These are phyloP conservation scores for Hirundo rustica DNA, from an alignment of 2,797 vertebrate genomes.

Conservation along the genomic window DNA sequence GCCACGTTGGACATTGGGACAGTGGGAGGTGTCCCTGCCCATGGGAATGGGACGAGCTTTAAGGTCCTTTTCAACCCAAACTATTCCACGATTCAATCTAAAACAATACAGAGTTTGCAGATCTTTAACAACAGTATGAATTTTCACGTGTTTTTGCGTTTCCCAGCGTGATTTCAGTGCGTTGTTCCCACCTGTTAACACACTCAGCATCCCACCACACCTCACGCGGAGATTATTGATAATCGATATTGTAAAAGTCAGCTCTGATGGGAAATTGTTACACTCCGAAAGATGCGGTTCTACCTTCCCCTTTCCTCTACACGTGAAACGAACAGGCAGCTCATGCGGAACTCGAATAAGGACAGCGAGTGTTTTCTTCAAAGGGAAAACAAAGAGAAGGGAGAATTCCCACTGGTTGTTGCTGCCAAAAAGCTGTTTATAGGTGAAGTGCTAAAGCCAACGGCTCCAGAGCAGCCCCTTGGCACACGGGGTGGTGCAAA, in stretches of 20 bases:
- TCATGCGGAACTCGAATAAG: background rate
- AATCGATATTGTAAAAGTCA: background rate
- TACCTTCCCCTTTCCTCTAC: background rate
- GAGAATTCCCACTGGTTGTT: background rate
- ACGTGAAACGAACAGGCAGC: background rate
- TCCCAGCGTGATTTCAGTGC: background rate
- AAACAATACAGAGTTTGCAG: background rate
- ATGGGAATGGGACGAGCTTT: background rate
- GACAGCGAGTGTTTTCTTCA: background rate
- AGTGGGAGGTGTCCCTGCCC: background rate
- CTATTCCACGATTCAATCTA: background rate
- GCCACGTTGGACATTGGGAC: background rate
- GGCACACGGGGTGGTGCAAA: background rate
- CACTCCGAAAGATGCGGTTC: background rate
- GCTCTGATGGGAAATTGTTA: background rate
- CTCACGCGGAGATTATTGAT: background rate
- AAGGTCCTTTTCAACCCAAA: background rate
- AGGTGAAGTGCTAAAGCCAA: background rate
- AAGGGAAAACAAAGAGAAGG: background rate
- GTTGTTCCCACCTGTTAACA: background rate
- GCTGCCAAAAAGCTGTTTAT: background rate
- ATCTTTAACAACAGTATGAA: background rate
- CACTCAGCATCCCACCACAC: background rate
- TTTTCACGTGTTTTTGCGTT: background rate
- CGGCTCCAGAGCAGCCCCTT: background rate